Conservation (phyloP, 2,113 vertebrate species). For the Heteronetta atricapilla region DNA sequence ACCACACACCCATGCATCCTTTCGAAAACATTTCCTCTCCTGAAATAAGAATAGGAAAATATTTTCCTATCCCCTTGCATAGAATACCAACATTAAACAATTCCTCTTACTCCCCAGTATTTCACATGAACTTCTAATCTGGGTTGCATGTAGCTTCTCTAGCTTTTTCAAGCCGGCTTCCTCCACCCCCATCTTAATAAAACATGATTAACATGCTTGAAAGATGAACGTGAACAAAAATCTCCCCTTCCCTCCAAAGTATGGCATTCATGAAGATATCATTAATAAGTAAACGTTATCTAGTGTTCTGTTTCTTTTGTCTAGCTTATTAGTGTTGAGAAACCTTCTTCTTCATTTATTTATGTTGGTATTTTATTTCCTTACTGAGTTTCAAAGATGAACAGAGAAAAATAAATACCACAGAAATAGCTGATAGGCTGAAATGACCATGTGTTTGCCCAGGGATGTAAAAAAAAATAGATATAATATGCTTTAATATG, state of each 20-base stretch:
- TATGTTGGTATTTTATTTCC: constrained; percentile 77
- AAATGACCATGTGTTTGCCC: background rate
- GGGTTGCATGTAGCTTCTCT: background rate
- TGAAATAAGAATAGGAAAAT: constrained; percentile 3
- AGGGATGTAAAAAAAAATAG: background rate
- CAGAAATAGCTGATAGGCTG: constrained; percentile 18
- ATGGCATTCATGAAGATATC: constrained; percentile 57
- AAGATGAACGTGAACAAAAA: constrained; percentile 38
- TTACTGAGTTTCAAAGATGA: constrained; percentile 75
- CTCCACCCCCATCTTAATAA: background rate
- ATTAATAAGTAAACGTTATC: constrained; percentile 79
- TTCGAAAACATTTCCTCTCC: background rate
- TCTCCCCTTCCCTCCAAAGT: constrained; percentile 35
- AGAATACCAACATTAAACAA: background rate
- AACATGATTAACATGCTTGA: background rate
- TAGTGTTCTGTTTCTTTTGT: constrained; percentile 79
- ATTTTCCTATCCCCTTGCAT: background rate
- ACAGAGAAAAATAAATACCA: constrained; percentile 56
- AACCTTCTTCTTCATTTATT: constrained; percentile 79
- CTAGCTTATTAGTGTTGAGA: constrained; percentile 69
- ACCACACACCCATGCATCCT: background rate
- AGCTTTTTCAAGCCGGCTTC: background rate
- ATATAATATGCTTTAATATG: background rate
- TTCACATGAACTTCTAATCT: constrained; percentile 24
- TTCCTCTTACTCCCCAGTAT: background rate